Percentiles rank a stretch among this genome's conserved stretches.
These are phyloP conservation scores for Drosophila grimshawi DNA, from an alignment of 1,140 invertebrate genomes.

Conservation along the genomic window DNA sequence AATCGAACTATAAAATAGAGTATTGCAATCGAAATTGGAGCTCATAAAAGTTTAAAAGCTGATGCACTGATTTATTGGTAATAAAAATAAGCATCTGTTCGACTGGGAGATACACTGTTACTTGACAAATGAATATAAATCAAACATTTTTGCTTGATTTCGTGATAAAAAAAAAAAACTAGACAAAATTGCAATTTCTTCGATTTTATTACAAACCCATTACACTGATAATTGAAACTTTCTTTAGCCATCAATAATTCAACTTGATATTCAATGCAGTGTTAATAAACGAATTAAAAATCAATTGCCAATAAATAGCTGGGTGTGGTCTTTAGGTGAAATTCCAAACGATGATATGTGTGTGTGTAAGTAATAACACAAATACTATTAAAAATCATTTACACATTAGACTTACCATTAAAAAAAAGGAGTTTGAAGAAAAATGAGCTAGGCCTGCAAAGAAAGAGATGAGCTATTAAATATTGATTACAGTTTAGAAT, in stretches of 20 bases:
- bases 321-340: conserved; percentile 35
- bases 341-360: conserved; percentile 8
- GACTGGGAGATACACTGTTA: too few relatives aligned
- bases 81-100: neutral
- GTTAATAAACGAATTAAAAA: conserved; percentile 37
- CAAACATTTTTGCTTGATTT: too few relatives aligned
- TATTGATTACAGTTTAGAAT: conserved; percentile 29
- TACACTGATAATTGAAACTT: conserved; percentile 25
- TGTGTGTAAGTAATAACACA: neutral
- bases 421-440: conserved; percentile 53
- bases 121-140: too few relatives aligned
- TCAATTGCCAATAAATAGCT: conserved; percentile 4
- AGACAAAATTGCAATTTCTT: neutral
- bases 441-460: conserved; percentile 38
- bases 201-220: neutral
- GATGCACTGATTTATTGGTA: conserved; percentile 34
- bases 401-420: conserved; percentile 54
- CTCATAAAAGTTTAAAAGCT: conserved; percentile 33
- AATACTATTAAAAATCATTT: conserved; percentile 18
- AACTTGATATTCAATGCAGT: conserved; percentile 35
- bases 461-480: conserved; percentile 12
- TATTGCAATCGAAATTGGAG: conserved; percentile 44
- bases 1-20: conserved; percentile 18
- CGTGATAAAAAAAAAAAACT: too few relatives aligned
- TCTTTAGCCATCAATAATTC: conserved; percentile 41